These are phyloP conservation scores for Dolomedes plantarius DNA, from an alignment of 2,888 invertebrate genomes.

Conservation along the genomic window DNA sequence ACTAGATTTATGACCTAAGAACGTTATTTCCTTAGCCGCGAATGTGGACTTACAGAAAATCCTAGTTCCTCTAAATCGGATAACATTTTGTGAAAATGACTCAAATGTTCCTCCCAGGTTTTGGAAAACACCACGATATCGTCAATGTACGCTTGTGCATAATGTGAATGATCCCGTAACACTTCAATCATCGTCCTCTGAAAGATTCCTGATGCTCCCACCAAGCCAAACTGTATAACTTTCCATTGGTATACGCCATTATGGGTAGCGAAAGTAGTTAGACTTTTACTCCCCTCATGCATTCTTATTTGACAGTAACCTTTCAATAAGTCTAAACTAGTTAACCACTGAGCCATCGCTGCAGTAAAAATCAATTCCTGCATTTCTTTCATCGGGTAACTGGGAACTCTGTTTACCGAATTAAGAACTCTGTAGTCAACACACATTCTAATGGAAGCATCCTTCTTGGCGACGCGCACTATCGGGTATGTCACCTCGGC, in stretches of 20 bases:
- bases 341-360: slow-evolving; percentile 19
- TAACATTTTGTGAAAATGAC: too few relatives aligned
- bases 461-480: slow-evolving; percentile 24
- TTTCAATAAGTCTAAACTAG: neutral
- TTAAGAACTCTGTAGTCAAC: slow-evolving; percentile 16
- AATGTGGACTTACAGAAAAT: too few relatives aligned
- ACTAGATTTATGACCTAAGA: too few relatives aligned
- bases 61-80: too few relatives aligned
- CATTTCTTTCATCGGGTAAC: neutral
- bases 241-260: slow-evolving; percentile 15
- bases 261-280: slow-evolving; percentile 18
- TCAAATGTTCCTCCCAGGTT: too few relatives aligned
- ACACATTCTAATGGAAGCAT: slow-evolving; percentile 18
- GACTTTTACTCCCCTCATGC: neutral
- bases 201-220: slow-evolving; percentile 4
- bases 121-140: slow-evolving; percentile 4
- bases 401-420: neutral
- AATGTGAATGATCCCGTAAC: neutral
- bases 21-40: too few relatives aligned
- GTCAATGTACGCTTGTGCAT: slow-evolving; percentile 15
- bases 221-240: slow-evolving; percentile 10
- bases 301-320: slow-evolving; percentile 25
- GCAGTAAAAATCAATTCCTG: slow-evolving; percentile 23
- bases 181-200: slow-evolving; percentile 5
- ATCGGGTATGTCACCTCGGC: slow-evolving; percentile 14